phyloP scores from a whole-genome alignment of 1,140 invertebrate genomes.

The Lordiphosa clarofinis region DNA sequence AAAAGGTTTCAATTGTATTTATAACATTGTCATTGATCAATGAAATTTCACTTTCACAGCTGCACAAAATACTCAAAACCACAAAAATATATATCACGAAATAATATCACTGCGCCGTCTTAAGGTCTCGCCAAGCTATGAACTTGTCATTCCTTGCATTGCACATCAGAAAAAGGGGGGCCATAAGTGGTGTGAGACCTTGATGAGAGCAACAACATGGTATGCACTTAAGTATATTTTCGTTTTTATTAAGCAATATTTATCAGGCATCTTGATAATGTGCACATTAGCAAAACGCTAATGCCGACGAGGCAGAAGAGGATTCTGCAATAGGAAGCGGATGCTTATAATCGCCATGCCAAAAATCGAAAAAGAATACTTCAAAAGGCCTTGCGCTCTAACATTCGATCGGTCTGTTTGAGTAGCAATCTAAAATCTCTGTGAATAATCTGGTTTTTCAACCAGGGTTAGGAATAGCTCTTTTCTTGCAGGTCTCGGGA shows the following conservation, averaged over 20 bases:
- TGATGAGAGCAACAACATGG: too few relatives aligned
- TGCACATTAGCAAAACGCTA: too few relatives aligned
- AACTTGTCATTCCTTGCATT: conserved; percentile 51
- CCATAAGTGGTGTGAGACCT: not conserved
- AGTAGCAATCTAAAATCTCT: too few relatives aligned
- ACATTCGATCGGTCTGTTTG: too few relatives aligned
- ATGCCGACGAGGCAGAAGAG: too few relatives aligned
- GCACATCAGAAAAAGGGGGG: not conserved
- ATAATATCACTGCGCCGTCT: conserved; percentile 20
- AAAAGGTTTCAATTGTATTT: conserved; percentile 2
- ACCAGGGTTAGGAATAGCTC: too few relatives aligned
- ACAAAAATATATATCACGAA: conserved; percentile 16
- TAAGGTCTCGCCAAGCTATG: conserved; percentile 43
- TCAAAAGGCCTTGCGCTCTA: too few relatives aligned
- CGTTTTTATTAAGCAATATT: conserved; percentile 24
- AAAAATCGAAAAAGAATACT: too few relatives aligned
- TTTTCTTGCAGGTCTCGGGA: too few relatives aligned
- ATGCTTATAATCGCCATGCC: too few relatives aligned
- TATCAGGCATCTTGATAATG: not conserved
- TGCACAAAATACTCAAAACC: conserved; percentile 2
- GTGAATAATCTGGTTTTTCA: too few relatives aligned
- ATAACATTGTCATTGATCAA: conserved; percentile 17
- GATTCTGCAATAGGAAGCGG: too few relatives aligned
- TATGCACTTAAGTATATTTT: not conserved
- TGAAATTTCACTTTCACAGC: conserved; percentile 52